phyloP scores from a whole-genome alignment of 2,113 vertebrate genomes.

The Oryzias woworae region DNA sequence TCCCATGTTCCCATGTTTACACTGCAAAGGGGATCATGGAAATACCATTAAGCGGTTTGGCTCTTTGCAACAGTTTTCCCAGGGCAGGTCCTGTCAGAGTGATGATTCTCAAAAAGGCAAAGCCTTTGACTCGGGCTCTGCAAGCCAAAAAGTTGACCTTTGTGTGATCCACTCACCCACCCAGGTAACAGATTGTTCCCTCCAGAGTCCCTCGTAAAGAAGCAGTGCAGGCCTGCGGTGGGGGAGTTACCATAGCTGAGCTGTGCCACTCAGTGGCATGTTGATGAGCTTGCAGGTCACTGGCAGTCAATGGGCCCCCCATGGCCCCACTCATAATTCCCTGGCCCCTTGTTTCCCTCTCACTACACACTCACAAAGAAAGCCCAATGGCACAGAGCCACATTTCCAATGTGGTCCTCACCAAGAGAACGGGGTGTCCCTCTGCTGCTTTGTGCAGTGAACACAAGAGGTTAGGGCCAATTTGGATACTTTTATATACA shows the following conservation, averaged over 20 bases:
- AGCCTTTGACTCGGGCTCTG: constrained; percentile 38
- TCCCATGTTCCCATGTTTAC: no score
- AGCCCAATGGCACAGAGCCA: constrained; percentile 58
- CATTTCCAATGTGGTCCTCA: constrained; percentile 54
- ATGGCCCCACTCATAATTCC: constrained; percentile 61
- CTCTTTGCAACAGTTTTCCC: constrained; percentile 22
- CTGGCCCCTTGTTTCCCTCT: constrained; percentile 75
- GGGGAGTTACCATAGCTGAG: constrained; percentile 61
- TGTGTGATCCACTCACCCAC: constrained; percentile 71
- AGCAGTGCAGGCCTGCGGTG: constrained; percentile 67
- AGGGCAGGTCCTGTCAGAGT: constrained; percentile 26
- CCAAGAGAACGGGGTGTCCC: constrained; percentile 56
- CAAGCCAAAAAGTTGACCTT: constrained; percentile 41
- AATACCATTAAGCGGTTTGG: not conserved
- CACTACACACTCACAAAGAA: constrained; percentile 78
- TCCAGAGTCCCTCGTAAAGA: constrained; percentile 52
- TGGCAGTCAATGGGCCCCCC: constrained; percentile 73
- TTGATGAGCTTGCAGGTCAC: constrained; percentile 80
- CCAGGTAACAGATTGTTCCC: constrained; percentile 61
- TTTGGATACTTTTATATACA: not conserved
- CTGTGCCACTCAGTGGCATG: constrained; percentile 75
- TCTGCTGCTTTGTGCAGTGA: constrained; percentile 43
- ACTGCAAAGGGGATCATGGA: constrained; percentile 3
- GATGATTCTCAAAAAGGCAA: constrained; percentile 37
- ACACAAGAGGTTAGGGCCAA: constrained; percentile 42